These are phyloP conservation scores for Hesperia comma DNA, from an alignment of 2,888 invertebrate genomes.

Conservation along the genomic window DNA sequence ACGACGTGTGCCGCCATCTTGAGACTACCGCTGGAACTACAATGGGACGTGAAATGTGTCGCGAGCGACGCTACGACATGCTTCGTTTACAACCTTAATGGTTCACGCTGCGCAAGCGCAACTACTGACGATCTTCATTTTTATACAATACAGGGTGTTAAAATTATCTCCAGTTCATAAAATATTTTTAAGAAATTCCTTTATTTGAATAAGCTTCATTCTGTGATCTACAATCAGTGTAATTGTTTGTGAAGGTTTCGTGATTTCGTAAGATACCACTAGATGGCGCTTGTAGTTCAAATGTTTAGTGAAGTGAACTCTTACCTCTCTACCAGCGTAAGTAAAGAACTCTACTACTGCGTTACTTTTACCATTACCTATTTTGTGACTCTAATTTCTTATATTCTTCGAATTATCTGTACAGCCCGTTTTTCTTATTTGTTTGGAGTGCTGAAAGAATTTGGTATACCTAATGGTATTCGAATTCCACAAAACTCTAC, in stretches of 20 bases:
- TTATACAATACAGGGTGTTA: conserved; percentile 57
- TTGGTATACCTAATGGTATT: no score
- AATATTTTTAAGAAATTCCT: background rate
- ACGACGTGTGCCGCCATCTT: conserved; percentile 72
- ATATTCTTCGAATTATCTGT: no score
- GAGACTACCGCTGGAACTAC: conserved; percentile 56
- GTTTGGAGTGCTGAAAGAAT: no score
- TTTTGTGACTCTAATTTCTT: no score
- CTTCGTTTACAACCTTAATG: conserved; percentile 66
- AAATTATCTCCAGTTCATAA: background rate
- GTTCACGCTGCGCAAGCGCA: conserved; percentile 56
- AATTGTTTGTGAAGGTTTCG: background rate
- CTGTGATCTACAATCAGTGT: no score
- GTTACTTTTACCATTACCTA: no score
- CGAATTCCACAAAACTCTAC: no score
- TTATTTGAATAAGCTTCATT: background rate
- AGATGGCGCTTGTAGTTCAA: conserved; percentile 18
- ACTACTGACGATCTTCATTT: conserved; percentile 44
- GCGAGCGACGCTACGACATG: conserved; percentile 49
- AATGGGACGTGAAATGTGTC: conserved; percentile 44
- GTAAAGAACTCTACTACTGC: no score
- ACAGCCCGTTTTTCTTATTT: background rate
- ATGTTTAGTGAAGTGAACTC: background rate
- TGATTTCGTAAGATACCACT: background rate
- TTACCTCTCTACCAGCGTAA: no score